phyloP scores from a whole-genome alignment of 1,140 invertebrate species.

The Drosophila insularis region DNA sequence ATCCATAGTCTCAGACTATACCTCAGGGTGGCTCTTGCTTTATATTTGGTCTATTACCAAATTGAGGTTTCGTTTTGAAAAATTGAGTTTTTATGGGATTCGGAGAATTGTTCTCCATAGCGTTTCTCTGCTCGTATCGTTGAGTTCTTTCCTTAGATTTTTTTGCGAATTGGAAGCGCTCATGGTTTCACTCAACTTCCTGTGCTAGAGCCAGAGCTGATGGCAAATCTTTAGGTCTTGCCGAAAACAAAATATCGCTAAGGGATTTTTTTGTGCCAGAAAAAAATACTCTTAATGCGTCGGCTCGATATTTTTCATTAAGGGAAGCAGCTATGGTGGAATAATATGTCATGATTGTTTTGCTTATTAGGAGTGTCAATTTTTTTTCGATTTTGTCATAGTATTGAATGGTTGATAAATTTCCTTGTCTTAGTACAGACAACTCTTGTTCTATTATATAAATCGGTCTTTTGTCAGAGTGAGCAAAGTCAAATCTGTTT shows the following conservation, averaged over 20 bases:
- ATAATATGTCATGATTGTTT: conserved; percentile 41
- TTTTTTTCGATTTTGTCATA: conserved; percentile 20
- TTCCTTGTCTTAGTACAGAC: conserved; percentile 26
- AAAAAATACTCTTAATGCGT: conserved; percentile 18
- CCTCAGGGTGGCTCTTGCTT: background rate
- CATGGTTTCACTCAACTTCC: background rate
- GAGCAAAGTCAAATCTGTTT: too few relatives aligned
- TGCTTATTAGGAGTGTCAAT: conserved; percentile 33
- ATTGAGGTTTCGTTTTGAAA: background rate
- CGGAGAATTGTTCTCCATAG: background rate
- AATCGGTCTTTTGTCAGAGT: conserved; percentile 42
- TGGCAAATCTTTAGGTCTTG: too few relatives aligned
- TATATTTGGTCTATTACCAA: background rate
- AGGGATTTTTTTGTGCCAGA: too few relatives aligned
- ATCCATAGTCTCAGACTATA: too few relatives aligned
- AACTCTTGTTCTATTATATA: conserved; percentile 42
- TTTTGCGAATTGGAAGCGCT: background rate
- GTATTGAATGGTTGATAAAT: conserved; percentile 14
- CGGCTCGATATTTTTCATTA: conserved; percentile 22
- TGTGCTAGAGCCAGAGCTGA: background rate
- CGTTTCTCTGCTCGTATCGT: background rate
- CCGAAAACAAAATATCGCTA: too few relatives aligned
- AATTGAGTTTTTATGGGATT: background rate
- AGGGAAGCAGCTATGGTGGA: conserved; percentile 5
- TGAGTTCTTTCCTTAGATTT: background rate